Conservation (phyloP, 1,140 invertebrate genomes). For the Zaprionus vittiger region DNA sequence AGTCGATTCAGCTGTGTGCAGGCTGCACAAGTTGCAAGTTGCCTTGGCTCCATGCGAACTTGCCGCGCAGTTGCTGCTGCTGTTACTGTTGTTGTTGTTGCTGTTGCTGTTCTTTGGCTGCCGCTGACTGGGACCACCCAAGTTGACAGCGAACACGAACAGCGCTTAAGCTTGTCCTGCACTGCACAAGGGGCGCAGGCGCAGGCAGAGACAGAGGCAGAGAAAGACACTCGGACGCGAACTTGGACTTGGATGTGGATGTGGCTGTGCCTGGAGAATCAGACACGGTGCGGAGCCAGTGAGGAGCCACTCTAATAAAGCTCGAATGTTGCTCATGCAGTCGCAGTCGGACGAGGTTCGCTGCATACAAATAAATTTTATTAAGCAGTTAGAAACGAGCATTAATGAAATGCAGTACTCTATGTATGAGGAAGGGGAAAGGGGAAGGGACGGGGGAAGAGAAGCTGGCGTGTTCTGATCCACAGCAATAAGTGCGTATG, state of each 20-base stretch:
- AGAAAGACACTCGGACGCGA: not conserved
- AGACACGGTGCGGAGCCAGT: conserved; percentile 43
- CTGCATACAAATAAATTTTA: conserved; percentile 76
- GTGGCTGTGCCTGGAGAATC: not conserved
- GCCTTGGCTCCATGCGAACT: conserved; percentile 15
- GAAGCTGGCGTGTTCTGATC: conserved; percentile 13
- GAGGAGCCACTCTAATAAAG: conserved; percentile 52
- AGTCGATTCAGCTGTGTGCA: conserved; percentile 41
- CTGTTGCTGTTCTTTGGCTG: conserved; percentile 24
- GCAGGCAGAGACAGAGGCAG: not conserved
- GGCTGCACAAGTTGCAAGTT: conserved; percentile 36
- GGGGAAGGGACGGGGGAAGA: not conserved
- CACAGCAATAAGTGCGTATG: conserved; percentile 31
- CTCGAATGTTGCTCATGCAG: conserved; percentile 19
- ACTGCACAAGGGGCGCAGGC: not conserved
- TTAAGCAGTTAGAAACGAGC: conserved; percentile 76
- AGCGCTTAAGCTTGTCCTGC: conserved; percentile 80
- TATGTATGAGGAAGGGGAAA: not conserved
- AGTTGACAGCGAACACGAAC: conserved; percentile 84
- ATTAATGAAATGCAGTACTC: conserved; percentile 69
- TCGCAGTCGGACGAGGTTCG: conserved; percentile 24
- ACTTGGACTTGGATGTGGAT: not conserved
- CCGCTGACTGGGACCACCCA: conserved; percentile 74
- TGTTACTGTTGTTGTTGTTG: conserved; percentile 23
- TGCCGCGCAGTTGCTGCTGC: conserved; percentile 17